phyloP scores from a whole-genome alignment of 2,113 vertebrate species.

The Saccopteryx leptura region DNA sequence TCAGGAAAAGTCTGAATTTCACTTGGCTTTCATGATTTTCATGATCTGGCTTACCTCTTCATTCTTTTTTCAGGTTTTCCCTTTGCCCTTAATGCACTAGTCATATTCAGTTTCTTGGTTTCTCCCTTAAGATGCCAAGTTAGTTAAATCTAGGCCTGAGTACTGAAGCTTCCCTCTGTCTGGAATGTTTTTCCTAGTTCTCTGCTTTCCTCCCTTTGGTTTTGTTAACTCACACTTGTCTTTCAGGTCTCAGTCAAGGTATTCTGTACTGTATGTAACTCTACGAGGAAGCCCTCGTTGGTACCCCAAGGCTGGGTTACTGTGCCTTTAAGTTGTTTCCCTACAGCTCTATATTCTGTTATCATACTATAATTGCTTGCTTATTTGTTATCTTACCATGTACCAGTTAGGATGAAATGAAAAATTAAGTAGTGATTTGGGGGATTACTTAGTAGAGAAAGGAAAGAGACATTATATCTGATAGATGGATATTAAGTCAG shows the following conservation, averaged over 20 bases:
- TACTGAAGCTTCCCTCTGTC: not conserved
- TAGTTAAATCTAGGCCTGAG: not conserved
- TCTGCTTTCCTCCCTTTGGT: not conserved
- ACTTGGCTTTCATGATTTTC: slow-evolving; percentile 23
- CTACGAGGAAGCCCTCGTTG: not conserved
- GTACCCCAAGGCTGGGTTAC: not conserved
- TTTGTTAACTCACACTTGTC: not conserved
- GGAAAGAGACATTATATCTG: slow-evolving; percentile 32
- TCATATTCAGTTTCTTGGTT: not conserved
- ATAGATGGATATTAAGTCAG: not conserved
- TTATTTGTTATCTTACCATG: slow-evolving; percentile 27
- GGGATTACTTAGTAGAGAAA: slow-evolving; percentile 2
- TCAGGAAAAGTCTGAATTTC: not conserved
- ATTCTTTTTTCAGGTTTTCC: not conserved
- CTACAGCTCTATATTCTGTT: not conserved
- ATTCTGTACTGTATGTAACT: not conserved
- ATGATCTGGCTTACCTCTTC: not conserved
- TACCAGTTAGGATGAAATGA: slow-evolving; percentile 37
- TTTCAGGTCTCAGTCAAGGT: not conserved
- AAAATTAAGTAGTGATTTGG: slow-evolving; percentile 61
- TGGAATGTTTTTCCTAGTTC: not conserved
- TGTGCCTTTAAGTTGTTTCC: not conserved
- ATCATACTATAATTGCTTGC: not conserved
- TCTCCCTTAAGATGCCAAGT: not conserved
- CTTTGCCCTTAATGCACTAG: not conserved